These are phyloP conservation scores for Urocynchramus pylzowi DNA, from an alignment of 2,113 vertebrate species.

Conservation along the genomic window DNA sequence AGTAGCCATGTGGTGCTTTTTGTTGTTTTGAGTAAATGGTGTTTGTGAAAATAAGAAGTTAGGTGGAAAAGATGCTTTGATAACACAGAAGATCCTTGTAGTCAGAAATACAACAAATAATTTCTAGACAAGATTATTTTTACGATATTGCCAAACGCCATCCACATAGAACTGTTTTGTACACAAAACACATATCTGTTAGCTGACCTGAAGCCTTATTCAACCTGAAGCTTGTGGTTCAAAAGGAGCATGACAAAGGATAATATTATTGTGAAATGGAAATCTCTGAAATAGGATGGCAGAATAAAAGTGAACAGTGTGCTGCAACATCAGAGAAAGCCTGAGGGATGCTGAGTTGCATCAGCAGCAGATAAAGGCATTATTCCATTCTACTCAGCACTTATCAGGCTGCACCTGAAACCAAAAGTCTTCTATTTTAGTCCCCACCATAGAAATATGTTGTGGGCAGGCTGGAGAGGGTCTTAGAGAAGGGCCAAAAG, in stretches of 20 bases:
- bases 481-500: not conserved
- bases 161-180: not conserved
- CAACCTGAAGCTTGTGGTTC: rapidly evolving
- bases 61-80: not conserved
- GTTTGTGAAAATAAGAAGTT: not conserved
- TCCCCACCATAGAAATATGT: not conserved
- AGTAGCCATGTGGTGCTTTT: not conserved
- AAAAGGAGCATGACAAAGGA: not conserved
- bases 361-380: not conserved
- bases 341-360: not conserved
- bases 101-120: not conserved
- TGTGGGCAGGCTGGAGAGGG: not conserved
- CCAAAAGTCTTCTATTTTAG: not conserved
- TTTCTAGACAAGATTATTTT: not conserved
- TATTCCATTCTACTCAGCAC: not conserved
- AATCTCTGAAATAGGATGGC: not conserved
- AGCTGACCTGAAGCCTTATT: not conserved
- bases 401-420: not conserved
- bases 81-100: not conserved
- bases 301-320: not conserved
- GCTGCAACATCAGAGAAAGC: not conserved
- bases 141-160: rapidly evolving
- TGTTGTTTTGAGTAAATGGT: not conserved
- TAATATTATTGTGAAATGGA: not conserved
- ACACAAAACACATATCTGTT: not conserved